phyloP scores from a whole-genome alignment of 2,797 vertebrate species.

The Siniperca scherzeri region DNA sequence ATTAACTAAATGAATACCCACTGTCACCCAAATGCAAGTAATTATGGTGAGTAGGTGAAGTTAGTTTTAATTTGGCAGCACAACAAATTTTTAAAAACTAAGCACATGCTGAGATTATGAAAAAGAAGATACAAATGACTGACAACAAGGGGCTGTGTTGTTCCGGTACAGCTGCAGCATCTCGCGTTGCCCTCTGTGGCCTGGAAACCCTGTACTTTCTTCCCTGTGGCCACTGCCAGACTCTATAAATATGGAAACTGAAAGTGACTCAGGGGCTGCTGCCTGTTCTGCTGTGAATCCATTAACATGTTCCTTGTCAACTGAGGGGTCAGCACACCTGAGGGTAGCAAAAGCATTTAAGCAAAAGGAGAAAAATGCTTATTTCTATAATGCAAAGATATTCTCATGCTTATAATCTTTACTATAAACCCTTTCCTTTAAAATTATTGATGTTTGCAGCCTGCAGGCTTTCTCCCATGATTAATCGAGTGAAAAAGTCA shows the following conservation, averaged over 20 bases:
- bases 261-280: slow-evolving; percentile 29
- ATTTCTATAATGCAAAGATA: slow-evolving; percentile 53
- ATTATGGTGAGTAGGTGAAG: not conserved
- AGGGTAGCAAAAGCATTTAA: slow-evolving; percentile 54
- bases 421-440: slow-evolving; percentile 52
- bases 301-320: slow-evolving; percentile 56
- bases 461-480: slow-evolving; percentile 47
- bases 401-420: slow-evolving; percentile 54
- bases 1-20: not conserved
- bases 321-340: slow-evolving; percentile 44
- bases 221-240: slow-evolving; percentile 12
- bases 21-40: not conserved
- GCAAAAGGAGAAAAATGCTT: slow-evolving; percentile 51
- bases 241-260: slow-evolving; percentile 15
- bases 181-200: not conserved
- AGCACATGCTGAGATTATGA: not conserved
- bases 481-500: slow-evolving; percentile 63
- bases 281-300: slow-evolving; percentile 27
- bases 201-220: not conserved
- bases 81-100: not conserved
- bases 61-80: not conserved
- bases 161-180: not conserved
- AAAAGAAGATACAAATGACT: not conserved
- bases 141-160: not conserved
- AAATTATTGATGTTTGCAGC: slow-evolving; percentile 59